Conservation (phyloP, 2,113 vertebrate genomes). For the Mesitornis unicolor region DNA sequence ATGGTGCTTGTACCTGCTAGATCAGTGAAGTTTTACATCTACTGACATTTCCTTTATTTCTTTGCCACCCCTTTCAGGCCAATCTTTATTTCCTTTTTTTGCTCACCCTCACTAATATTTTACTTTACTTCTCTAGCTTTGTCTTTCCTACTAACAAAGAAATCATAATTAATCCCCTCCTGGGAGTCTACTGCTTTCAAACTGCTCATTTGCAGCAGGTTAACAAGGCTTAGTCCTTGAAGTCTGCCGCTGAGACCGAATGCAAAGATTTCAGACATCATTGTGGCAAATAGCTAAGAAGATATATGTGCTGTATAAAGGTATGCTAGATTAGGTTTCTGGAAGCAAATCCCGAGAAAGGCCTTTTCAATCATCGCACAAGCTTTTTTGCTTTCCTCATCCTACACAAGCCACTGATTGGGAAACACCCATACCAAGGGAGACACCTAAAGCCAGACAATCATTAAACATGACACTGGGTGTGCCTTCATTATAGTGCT, state of each 20-base stretch:
- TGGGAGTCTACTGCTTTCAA: not conserved
- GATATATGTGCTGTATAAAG: not conserved
- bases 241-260: not conserved
- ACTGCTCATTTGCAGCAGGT: not conserved
- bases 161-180: not conserved
- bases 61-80: not conserved
- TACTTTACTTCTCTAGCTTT: not conserved
- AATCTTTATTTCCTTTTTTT: not conserved
- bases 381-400: slow-evolving; percentile 30
- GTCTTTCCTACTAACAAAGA: not conserved
- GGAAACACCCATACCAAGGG: slow-evolving; percentile 28
- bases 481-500: slow-evolving; percentile 16
- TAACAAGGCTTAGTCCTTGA: not conserved
- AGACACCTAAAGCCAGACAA: slow-evolving; percentile 59
- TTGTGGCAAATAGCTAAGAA: not conserved
- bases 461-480: slow-evolving; percentile 35
- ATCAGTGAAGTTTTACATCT: no score
- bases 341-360: not conserved
- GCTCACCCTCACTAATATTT: not conserved
- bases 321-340: not conserved
- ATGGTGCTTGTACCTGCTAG: rapidly evolving
- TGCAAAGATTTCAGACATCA: not conserved
- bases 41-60: not conserved
- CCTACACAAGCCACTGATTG: not conserved
- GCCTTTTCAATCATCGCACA: not conserved